phyloP scores from a whole-genome alignment of 2,113 vertebrate genomes.

The Mustelus asterias region DNA sequence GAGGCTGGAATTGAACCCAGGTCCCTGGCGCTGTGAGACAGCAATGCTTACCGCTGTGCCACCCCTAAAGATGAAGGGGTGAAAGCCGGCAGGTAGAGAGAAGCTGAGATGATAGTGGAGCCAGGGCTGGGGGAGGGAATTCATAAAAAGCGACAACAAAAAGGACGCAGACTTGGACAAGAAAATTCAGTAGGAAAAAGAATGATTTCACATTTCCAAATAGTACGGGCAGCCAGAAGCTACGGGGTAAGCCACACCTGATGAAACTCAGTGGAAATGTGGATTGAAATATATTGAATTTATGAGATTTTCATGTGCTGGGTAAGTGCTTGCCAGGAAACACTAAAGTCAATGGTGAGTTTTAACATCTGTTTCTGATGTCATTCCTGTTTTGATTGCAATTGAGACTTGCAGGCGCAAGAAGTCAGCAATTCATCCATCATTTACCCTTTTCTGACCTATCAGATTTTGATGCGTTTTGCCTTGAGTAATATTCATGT shows the following conservation, averaged over 20 bases:
- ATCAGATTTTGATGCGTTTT: background rate
- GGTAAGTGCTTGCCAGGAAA: constrained; percentile 12
- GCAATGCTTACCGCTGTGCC: too few species aligned
- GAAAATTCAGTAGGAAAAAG: background rate
- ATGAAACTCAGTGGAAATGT: background rate
- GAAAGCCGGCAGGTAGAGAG: background rate
- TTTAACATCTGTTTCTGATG: constrained; percentile 34
- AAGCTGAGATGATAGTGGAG: background rate
- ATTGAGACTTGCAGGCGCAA: background rate
- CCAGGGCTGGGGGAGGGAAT: too few species aligned
- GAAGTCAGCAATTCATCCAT: background rate
- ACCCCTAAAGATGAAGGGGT: too few species aligned
- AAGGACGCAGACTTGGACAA: background rate
- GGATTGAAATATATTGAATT: background rate
- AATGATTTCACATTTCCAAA: background rate
- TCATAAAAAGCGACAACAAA: background rate
- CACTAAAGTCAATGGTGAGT: background rate
- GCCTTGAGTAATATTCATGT: background rate
- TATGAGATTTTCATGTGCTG: background rate
- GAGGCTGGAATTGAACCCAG: too few species aligned
- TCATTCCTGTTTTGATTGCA: constrained; percentile 19
- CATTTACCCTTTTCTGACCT: background rate
- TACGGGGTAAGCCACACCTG: background rate
- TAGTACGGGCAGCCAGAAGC: background rate
- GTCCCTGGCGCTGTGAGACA: too few species aligned